A percentile compares a stretch with the other conserved stretches of the same genome.
Evolutionary conservation across 2,797 vertebrate species (phyloP).

Genomic region (Phoxinus dragarum): DNA sequence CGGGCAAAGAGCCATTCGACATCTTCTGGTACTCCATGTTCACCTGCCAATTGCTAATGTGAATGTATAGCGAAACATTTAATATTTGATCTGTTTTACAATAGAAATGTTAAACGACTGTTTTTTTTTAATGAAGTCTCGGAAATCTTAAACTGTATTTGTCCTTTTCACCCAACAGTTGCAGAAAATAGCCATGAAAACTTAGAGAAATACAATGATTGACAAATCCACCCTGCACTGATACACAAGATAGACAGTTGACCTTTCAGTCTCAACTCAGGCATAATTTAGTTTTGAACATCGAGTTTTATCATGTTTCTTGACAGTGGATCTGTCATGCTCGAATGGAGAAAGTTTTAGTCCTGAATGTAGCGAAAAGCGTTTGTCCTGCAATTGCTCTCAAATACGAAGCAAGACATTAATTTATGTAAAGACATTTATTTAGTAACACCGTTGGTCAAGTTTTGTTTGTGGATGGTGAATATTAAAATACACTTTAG

Average conservation of each 20-base stretch:
- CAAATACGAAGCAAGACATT: too few species aligned
- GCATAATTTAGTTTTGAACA: not conserved
- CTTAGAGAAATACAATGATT: not conserved
- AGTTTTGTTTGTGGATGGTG: too few species aligned
- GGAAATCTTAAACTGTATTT: not conserved
- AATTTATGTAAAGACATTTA: too few species aligned
- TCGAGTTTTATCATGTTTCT: not conserved
- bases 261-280: not conserved
- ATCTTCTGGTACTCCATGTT: conserved; percentile 36
- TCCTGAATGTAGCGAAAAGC: too few species aligned
- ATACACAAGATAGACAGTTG: too few species aligned
- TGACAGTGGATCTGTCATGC: not conserved
- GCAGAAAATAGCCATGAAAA: too few species aligned
- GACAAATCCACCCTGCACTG: not conserved
- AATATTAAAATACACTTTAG: too few species aligned
- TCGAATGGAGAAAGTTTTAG: too few species aligned
- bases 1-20: conserved; percentile 23
- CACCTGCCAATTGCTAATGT: not conserved
- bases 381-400: too few species aligned
- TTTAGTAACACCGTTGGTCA: too few species aligned
- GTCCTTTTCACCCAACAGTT: not conserved
- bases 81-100: too few species aligned
- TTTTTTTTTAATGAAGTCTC: not conserved
- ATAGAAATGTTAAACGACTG: too few species aligned
- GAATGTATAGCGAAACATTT: not conserved